phyloP scores from a whole-genome alignment of 2,113 vertebrate genomes.

The Nasalis larvatus region DNA sequence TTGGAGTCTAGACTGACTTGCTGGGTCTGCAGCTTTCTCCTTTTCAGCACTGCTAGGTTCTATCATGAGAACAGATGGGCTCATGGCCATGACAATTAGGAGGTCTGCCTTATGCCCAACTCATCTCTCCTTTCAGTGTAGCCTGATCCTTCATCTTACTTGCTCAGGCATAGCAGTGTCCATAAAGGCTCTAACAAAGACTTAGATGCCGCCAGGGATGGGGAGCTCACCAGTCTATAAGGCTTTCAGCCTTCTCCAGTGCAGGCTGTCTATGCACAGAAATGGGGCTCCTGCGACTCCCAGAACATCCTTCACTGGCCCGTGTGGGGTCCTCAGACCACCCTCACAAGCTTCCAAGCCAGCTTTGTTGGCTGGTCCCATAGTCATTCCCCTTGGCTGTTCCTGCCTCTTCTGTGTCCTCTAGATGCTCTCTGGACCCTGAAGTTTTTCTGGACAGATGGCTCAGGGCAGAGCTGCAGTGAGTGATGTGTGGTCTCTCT shows the following conservation, averaged over 20 bases:
- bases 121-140: background rate
- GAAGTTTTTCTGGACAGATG: background rate
- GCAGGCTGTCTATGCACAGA: background rate
- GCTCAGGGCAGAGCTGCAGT: rapidly evolving
- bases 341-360: background rate
- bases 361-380: background rate
- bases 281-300: background rate
- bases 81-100: background rate
- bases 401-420: background rate
- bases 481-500: slow-evolving; percentile 56
- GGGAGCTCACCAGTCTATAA: background rate
- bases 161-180: background rate
- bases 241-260: background rate
- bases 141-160: background rate
- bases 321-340: background rate
- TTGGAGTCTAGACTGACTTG: background rate
- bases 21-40: background rate
- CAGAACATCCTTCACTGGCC: background rate
- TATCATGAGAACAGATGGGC: background rate
- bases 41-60: background rate
- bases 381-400: background rate
- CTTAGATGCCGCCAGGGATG: background rate
- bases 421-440: background rate
- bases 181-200: background rate
- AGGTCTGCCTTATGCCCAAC: background rate